Conservation (phyloP, 2,797 vertebrate species). For the Sebastes kiyomatsui region DNA sequence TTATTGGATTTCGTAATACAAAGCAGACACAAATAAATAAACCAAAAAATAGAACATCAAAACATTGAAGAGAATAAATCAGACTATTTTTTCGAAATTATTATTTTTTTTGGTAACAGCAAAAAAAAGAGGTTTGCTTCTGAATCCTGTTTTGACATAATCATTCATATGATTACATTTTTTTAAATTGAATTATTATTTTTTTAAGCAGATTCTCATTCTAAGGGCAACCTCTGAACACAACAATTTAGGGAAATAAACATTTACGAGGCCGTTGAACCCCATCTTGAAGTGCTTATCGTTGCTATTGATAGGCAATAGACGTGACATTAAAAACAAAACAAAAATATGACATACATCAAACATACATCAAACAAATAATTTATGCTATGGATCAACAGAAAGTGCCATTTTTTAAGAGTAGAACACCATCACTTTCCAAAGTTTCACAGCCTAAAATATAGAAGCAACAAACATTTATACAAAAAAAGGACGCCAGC, state of each 20-base stretch:
- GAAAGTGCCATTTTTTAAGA: constrained; percentile 89
- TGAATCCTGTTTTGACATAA: constrained; percentile 25
- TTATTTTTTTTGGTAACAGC: constrained; percentile 89
- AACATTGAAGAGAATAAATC: constrained; percentile 63
- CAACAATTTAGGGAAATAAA: constrained; percentile 63
- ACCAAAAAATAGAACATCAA: constrained; percentile 48
- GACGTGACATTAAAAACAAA: constrained; percentile 66
- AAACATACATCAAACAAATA: constrained; percentile 65
- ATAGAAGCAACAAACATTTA: constrained; percentile 88
- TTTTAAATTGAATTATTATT: neutral
- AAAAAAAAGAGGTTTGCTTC: constrained; percentile 70
- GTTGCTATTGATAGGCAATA: constrained; percentile 77
- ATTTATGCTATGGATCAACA: constrained; percentile 69
- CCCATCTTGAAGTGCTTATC: constrained; percentile 87
- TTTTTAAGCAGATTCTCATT: constrained; percentile 25
- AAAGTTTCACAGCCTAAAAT: constrained; percentile 88
- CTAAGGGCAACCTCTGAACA: constrained; percentile 53
- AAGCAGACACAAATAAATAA: constrained; percentile 80
- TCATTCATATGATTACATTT: constrained; percentile 14
- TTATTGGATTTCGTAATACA: constrained; percentile 87
- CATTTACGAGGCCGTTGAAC: constrained; percentile 33
- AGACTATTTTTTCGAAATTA: constrained; percentile 72
- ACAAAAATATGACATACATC: constrained; percentile 59
- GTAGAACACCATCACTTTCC: constrained; percentile 80
- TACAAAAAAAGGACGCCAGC: constrained; percentile 85